phyloP scores from a whole-genome alignment of 2,888 invertebrate genomes.

The Nemurella pictetii region DNA sequence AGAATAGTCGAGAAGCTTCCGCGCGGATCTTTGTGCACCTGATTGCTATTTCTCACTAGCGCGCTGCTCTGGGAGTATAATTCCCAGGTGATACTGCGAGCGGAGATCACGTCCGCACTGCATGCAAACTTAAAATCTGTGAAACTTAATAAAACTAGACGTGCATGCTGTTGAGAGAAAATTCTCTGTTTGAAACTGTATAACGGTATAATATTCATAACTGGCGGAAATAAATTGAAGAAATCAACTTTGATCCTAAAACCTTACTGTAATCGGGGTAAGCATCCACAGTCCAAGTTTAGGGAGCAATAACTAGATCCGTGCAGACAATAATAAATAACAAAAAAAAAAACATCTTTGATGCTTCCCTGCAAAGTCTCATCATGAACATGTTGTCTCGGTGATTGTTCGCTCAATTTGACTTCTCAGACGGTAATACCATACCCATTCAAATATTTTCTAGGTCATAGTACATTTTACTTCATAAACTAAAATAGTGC shows the following conservation, averaged over 20 bases:
- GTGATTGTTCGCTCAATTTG: not conserved
- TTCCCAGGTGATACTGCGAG: not conserved
- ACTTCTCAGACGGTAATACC: not conserved
- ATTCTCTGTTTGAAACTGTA: not conserved
- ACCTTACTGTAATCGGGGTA: not conserved
- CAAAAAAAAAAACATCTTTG: not conserved
- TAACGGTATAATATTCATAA: not conserved
- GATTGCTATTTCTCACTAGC: not conserved
- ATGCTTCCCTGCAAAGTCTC: not conserved
- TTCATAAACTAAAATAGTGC: not conserved
- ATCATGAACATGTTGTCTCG: not conserved
- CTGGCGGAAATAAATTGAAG: not conserved
- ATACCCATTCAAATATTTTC: not conserved
- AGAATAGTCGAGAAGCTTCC: not conserved
- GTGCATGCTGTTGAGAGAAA: not conserved
- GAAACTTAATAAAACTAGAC: not conserved
- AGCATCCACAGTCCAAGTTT: not conserved
- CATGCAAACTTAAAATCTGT: not conserved
- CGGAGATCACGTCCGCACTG: not conserved
- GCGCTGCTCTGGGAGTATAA: not conserved
- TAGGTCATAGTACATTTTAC: not conserved
- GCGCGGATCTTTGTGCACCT: not conserved
- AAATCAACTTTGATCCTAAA: not conserved
- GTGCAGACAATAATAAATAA: not conserved
- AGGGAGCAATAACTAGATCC: not conserved